Conservation (phyloP, 2,888 invertebrate species). For the Oxyteleia sp. region DNA sequence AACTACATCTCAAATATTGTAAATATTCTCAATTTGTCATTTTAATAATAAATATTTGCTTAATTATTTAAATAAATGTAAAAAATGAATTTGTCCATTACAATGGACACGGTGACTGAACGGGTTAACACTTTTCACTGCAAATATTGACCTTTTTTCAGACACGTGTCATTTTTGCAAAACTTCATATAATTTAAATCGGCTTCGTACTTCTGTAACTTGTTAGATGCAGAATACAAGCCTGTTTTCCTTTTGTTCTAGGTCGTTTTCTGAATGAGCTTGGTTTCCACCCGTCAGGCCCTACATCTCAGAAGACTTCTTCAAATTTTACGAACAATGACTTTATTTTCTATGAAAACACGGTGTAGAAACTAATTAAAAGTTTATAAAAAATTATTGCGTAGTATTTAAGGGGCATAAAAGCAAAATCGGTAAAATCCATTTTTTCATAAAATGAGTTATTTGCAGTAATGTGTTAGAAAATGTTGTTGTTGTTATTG, state of each 20-base stretch:
- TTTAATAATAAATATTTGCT: neutral
- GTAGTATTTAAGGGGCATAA: too few relatives aligned
- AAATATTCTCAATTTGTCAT: too few relatives aligned
- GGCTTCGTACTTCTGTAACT: neutral
- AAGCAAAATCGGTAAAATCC: too few relatives aligned
- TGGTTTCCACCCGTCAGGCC: neutral
- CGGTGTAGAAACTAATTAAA: neutral
- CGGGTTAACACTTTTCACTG: neutral
- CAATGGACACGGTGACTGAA: too few relatives aligned
- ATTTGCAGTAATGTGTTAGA: too few relatives aligned
- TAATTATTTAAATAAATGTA: too few relatives aligned
- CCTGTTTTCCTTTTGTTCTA: neutral
- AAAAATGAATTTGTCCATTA: too few relatives aligned
- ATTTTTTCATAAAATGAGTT: too few relatives aligned
- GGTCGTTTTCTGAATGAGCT: neutral
- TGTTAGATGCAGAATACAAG: neutral
- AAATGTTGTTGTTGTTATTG: too few relatives aligned
- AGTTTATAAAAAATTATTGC: neutral
- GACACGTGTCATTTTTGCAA: neutral
- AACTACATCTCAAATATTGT: too few relatives aligned
- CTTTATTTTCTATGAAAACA: conserved; percentile 1
- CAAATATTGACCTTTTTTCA: neutral
- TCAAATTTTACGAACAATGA: conserved; percentile 1
- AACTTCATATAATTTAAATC: neutral
- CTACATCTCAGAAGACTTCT: neutral